Evolutionary conservation across 2,797 vertebrate species (phyloP), one percentile per base, ranked within the genome.

Genomic region (Falco berigora): DNA sequence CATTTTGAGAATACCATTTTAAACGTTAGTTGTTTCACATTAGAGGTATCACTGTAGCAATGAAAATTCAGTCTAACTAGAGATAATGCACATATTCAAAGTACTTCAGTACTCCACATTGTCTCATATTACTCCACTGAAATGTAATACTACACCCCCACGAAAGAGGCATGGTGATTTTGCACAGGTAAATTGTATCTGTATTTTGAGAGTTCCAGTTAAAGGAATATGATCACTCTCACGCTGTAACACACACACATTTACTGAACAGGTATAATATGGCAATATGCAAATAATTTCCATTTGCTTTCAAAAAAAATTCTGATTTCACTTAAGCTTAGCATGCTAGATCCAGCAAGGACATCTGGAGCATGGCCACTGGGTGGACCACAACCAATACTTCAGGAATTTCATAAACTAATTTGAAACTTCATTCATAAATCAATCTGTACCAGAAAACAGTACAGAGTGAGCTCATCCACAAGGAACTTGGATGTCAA

Each of bases 391-490:
- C n/a, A 32, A 93, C n/a, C 59, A 78, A 34, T 38, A 76, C 40
- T 76, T 87, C 0, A 22, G 3, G 16, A 81, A 67, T 72, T 94
- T 88, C 64, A 68, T 77, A 72, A 94, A 77, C 59, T 77, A 63
- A 79, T 84, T 61, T 88, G 40, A 81, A 84, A 38, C 47, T 90
- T 79, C n/a, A 90, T 90, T 95, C 91, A 95, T 95, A 95, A 94
- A 96, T 93, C 91, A 95, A 95, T 94, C 92, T 74, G 62, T 85
- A 92, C 59, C 77, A 90, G 69, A 88, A 89, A 78, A 4, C 30
- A 88, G 83, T 19, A 93, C 66, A 82, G 77, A 87, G 89, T 95
- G 94, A 97, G 83, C 90, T 96, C 90, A 96, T 86, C 71, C 52
- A 8, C 2, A 5, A 86, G 25, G 67, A 89, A 96, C 88, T 93